Percentiles rank a stretch among this genome's conserved stretches.
Evolutionary conservation across 2,113 vertebrate species (phyloP).

Genomic region (Corapipo altera): DNA sequence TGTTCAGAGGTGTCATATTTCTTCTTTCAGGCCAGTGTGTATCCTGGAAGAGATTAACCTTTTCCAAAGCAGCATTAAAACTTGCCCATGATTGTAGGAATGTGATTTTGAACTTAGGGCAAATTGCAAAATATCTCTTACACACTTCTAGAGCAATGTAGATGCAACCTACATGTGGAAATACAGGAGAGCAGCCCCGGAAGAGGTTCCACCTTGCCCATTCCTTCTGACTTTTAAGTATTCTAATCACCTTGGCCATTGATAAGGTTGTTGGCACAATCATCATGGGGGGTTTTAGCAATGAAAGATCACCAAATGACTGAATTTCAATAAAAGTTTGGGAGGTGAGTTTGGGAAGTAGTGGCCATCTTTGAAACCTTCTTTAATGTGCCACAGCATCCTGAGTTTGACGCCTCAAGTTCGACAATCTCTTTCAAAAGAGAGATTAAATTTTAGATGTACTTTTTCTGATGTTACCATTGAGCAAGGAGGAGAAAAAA

Average conservation of each 20-base stretch:
- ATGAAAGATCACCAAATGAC: background rate
- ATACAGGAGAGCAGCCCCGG: background rate
- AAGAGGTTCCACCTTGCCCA: background rate
- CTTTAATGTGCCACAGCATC: background rate
- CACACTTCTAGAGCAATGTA: background rate
- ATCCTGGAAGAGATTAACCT: background rate
- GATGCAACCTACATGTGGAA: fast-evolving
- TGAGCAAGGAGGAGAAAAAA: background rate
- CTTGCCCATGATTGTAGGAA: background rate
- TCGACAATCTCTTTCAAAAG: background rate
- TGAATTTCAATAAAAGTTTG: fast-evolving
- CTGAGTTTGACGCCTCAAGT: background rate
- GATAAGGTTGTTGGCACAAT: background rate
- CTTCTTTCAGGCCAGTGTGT: background rate
- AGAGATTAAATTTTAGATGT: background rate
- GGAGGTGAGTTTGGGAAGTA: background rate
- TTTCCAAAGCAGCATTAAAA: background rate
- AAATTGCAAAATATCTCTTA: background rate
- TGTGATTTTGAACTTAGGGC: background rate
- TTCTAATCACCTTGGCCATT: background rate
- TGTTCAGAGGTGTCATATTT: background rate
- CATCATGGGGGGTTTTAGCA: background rate
- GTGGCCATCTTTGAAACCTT: background rate
- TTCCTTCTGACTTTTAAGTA: background rate
- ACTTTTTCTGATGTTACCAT: background rate